Evolutionary conservation across 1,140 invertebrate species (phyloP), one percentile per base, ranked within the genome.

Genomic region (Acyrthosiphon pisum): DNA sequence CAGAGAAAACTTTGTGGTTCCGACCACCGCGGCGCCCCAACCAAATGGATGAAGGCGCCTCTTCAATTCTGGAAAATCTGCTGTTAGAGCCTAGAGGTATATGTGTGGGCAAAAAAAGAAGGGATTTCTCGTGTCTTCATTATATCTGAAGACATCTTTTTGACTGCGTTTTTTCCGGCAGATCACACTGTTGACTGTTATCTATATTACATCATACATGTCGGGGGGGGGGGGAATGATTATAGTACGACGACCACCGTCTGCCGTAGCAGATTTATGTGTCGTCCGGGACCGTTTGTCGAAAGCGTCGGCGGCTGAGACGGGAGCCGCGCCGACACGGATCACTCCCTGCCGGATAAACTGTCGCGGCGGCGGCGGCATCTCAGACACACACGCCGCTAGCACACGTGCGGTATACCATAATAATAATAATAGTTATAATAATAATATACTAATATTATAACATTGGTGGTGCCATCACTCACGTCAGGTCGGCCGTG

Each of bases 401-500:
- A 22, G 48, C 37, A 60, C 89, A 90, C 86, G 86, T 87, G 56
- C 60, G 60, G 30, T 76, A 14, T 76, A 76, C 60, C 30, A 76
- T 76, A n/a, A n/a, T 76, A 76, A 76, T 76, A 76, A n/a, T 18
- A 76, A 30, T 76, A 76, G n/a, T 76, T n/a, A 76, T 76, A n/a
- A n/a, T 76, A 76, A 76, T 76, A 76, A 76, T 68, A 68, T 18
- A 76, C 60, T 76, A 76, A 76, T 76, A 76, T 76, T 90, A 50
- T 53, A 90, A 68, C 53, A 41, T 46, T n/a, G 90, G 46, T 76
- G 90, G 68, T 46, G 90, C 90, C 90, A 91, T 91, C 68, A 50
- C 68, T 91, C 90, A 91, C 46, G 46, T 68, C 22, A 83, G 90
- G 30, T 91, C 90, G 90, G 90, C 76, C 90, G 90, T 83, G 68